Percentiles rank a stretch among this genome's conserved stretches.
phyloP scores from a whole-genome alignment of 2,888 invertebrate genomes.

The Peribatodes rhomboidaria region DNA sequence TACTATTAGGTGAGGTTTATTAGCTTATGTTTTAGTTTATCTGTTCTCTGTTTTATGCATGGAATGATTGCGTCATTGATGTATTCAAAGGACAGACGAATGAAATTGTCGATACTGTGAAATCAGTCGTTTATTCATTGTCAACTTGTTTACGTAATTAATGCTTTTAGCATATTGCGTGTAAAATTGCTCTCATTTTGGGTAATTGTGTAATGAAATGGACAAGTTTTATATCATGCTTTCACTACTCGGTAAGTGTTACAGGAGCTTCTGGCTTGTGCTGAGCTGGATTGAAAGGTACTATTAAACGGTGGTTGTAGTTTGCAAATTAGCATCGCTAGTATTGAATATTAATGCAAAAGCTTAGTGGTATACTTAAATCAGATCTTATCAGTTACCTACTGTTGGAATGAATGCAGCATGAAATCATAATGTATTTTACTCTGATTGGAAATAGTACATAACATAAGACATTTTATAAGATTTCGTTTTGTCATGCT shows the following conservation, averaged over 20 bases:
- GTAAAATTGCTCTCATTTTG: conserved; percentile 52
- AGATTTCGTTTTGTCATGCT: not conserved
- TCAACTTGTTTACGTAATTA: conserved; percentile 42
- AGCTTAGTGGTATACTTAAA: conserved; percentile 23
- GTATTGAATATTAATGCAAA: conserved; percentile 38
- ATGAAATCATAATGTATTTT: conserved; percentile 4
- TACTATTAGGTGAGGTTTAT: not conserved
- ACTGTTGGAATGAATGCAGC: conserved; percentile 11
- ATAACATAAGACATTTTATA: not conserved
- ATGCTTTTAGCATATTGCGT: conserved; percentile 47
- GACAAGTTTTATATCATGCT: conserved; percentile 54
- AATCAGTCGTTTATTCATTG: not conserved
- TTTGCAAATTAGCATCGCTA: conserved; percentile 37
- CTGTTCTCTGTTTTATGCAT: not conserved
- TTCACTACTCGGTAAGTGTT: conserved; percentile 47
- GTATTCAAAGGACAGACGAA: not conserved
- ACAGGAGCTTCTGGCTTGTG: conserved; percentile 46
- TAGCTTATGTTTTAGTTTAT: not conserved
- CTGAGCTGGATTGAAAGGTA: conserved; percentile 48
- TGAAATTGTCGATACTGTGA: not conserved
- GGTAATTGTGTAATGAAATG: conserved; percentile 53
- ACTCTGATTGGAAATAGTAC: not conserved
- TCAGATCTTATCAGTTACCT: conserved; percentile 16
- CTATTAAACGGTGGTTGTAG: conserved; percentile 43
- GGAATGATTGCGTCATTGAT: not conserved